These are phyloP conservation scores for Halisarca cf. caerulea DNA, from an alignment of 37 sponge, comb jelly and placozoan genomes.

Conservation along the genomic window DNA sequence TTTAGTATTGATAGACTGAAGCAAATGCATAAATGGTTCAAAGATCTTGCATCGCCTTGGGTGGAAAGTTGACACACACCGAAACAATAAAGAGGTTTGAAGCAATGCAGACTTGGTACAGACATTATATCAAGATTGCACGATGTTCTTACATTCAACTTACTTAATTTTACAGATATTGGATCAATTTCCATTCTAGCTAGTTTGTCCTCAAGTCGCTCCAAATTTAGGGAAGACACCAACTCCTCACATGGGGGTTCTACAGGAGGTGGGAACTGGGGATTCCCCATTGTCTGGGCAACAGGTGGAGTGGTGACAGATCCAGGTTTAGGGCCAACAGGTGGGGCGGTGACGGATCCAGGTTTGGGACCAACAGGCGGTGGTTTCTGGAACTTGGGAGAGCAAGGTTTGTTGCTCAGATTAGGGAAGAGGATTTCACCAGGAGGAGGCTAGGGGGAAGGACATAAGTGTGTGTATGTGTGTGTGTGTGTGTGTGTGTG, in stretches of 20 bases:
- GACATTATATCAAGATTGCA: neutral
- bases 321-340: constrained; percentile 7
- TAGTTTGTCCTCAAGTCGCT: neutral
- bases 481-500: constrained; percentile 9
- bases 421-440: constrained; percentile 47
- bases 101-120: too few relatives aligned
- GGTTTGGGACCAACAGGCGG: neutral
- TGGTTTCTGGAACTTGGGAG: neutral
- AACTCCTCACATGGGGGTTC: neutral
- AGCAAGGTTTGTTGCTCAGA: constrained; percentile 1
- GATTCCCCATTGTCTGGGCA: neutral
- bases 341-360: constrained; percentile 26
- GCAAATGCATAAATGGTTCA: too few relatives aligned
- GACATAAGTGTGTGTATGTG: neutral
- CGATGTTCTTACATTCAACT: neutral
- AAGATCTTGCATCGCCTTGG: too few relatives aligned
- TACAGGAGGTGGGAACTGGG: constrained; percentile 6
- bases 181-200: neutral
- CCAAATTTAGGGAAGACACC: constrained; percentile 1
- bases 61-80: neutral
- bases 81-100: too few relatives aligned
- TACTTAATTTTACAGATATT: neutral
- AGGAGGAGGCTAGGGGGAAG: constrained; percentile 39
- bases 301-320: neutral
- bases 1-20: too few relatives aligned